Evolutionary conservation across 2,113 vertebrate genomes (phyloP), one percentile per base, ranked within the genome.

Genomic region (Epinephelus cyanopodus): DNA sequence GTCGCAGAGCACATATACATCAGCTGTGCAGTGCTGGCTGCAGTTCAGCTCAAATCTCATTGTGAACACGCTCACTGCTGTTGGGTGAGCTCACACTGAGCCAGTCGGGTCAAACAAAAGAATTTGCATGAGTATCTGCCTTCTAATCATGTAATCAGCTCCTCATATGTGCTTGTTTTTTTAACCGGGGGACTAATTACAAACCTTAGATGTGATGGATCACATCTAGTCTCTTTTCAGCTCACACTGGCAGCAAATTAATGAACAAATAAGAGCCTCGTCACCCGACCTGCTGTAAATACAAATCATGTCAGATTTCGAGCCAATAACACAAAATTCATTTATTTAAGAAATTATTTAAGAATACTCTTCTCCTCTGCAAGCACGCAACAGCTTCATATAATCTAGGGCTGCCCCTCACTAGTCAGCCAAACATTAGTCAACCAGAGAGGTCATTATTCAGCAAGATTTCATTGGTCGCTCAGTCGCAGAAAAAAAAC

Each of bases 91-190:
- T 81, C 72, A 64, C 63, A 2, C 48, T 15, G 39, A 2, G 60
- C 68, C 39, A 23, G 82, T 62, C 14, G 48, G 54, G 23, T 47
- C 37, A 48, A 25, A 76, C 52, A 67, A 76, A 83, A 70, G 53
- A 71, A 37, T 64, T 25, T 39, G 63, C 45, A 54, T 65, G 50
- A 75, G 29, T 33, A 70, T 68, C 67, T 77, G 29, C 27, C 15
- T 71, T 65, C 15, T 70, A 27, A 80, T 90, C 81, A 12, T 23
- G 69, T 69, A 79, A 82, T 85, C 68, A 67, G 82, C 45, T 61
- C 54, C 48, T 70, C 47, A 8, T 27, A 27, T n/a, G 5, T n/a
- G 64, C 57, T 64, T 75, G 42, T 6, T 50, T 50, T 23, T 47
- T 47, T 3, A 61, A 70, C 37, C 17, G 6, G 15, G 10, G 29